phyloP scores from a whole-genome alignment of 2,113 vertebrate genomes.

The Prinia subflava region DNA sequence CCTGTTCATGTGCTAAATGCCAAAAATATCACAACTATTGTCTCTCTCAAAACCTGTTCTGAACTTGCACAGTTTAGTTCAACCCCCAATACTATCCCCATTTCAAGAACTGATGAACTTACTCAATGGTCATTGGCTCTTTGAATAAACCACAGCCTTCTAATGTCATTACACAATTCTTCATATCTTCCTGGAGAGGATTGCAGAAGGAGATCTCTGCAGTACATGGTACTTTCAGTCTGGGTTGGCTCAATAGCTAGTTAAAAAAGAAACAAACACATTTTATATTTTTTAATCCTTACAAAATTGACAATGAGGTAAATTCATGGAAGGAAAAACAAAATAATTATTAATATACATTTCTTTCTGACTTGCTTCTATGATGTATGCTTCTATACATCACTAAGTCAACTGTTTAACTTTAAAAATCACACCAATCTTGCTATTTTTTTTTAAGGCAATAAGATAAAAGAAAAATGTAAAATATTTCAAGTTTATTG shows the following conservation, averaged over 20 bases:
- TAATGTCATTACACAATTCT: conserved; percentile 47
- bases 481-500: neutral
- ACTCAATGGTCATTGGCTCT: conserved; percentile 57
- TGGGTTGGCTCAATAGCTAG: conserved; percentile 50
- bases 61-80: neutral
- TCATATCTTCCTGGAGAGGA: conserved; percentile 62
- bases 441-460: neutral
- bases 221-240: conserved; percentile 48
- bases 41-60: neutral
- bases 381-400: neutral
- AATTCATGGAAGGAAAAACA: neutral
- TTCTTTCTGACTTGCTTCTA: neutral
- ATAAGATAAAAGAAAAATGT: neutral
- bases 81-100: neutral
- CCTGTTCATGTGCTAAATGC: neutral
- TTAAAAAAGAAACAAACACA: neutral
- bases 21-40: neutral
- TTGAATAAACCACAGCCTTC: conserved; percentile 66
- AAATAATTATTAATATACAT: neutral
- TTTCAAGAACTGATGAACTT: neutral
- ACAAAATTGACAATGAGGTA: neutral
- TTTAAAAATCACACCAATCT: neutral
- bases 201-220: conserved; percentile 66
- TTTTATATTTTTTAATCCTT: neutral
- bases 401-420: neutral